Base-by-base conservation (phyloP, 1,140 invertebrate genomes). In the Sinella curviseta region DNA sequence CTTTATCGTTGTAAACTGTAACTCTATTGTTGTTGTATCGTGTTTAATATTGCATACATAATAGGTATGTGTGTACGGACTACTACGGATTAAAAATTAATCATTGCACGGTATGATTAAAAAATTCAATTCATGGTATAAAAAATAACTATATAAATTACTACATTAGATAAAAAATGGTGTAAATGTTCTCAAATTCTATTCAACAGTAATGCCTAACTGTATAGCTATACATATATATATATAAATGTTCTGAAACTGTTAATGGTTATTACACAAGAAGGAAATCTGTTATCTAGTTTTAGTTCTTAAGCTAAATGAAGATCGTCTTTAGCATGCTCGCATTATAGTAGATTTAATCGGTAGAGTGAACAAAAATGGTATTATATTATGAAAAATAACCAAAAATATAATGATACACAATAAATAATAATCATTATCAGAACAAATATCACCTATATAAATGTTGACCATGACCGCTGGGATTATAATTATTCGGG, bases 1-100 rank as follows among this genome's bases (percentile, higher is more conserved):
- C 60, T 81, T 65, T 70, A 67, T 81, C 70, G 65, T 70, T 70
- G 65, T 70, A 70, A 65, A n/a, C 14, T 70, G 31, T 70, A 31
- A 70, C 31, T 70, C 31, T 70, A 70, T 12, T 24, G 24, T 3
- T 26, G 57, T n/a, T 60, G 57, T 60, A 60, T 60, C 12, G 57
- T 60, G 57, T 60, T n/a, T n/a, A 60, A 4, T 12, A 60, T n/a
- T 4, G 24, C 12, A 60, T n/a, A 60, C 4, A 60, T n/a, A n/a
- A 60, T 60, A 60, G 12, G 24, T n/a, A 60, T 60, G 24, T 60
- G 4, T 60, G 24, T 60, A 14, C 12, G 57, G 39, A 48, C 24
- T 60, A 60, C 12, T 17, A 60, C 57, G 57, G 24, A 60, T 60
- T 30, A 70, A 33, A 70, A 24, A 33, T 70, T 4, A 70, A 70